These are phyloP conservation scores for Euplagia quadripunctaria DNA, from an alignment of 2,888 invertebrate species.

Conservation along the genomic window DNA sequence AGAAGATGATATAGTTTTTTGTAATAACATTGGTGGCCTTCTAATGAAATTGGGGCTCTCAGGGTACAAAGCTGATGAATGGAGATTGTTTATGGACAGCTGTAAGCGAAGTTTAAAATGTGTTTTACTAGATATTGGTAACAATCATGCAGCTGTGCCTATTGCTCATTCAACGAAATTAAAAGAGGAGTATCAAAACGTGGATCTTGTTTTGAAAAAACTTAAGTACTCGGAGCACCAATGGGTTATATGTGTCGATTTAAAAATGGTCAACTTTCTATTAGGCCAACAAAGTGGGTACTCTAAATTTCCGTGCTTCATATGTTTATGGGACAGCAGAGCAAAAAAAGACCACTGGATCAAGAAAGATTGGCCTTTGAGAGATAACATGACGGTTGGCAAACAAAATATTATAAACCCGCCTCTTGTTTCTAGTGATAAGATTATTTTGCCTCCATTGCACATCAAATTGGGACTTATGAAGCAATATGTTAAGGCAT, in stretches of 20 bases:
- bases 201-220: slow-evolving; percentile 20
- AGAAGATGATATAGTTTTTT: slow-evolving; percentile 19
- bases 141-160: slow-evolving; percentile 21
- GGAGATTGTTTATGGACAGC: slow-evolving; percentile 19
- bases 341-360: slow-evolving; percentile 12
- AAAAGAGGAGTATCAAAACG: slow-evolving; percentile 22
- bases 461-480: slow-evolving; percentile 40
- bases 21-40: slow-evolving; percentile 19
- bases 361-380: slow-evolving; percentile 8
- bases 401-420: slow-evolving; percentile 28
- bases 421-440: slow-evolving; percentile 18
- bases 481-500: slow-evolving; percentile 35
- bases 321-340: slow-evolving; percentile 32
- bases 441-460: slow-evolving; percentile 31
- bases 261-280: slow-evolving; percentile 12
- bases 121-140: slow-evolving; percentile 16
- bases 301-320: slow-evolving; percentile 16
- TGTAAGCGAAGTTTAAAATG: slow-evolving; percentile 20
- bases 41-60: slow-evolving; percentile 11
- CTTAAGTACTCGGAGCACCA: neutral
- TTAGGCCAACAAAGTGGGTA: slow-evolving; percentile 15
- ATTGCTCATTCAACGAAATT: slow-evolving; percentile 25
- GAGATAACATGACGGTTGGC: neutral
- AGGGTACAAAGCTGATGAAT: slow-evolving; percentile 9
- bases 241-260: neutral